phyloP scores from a whole-genome alignment of 2,113 vertebrate genomes.

The Sprattus sprattus region DNA sequence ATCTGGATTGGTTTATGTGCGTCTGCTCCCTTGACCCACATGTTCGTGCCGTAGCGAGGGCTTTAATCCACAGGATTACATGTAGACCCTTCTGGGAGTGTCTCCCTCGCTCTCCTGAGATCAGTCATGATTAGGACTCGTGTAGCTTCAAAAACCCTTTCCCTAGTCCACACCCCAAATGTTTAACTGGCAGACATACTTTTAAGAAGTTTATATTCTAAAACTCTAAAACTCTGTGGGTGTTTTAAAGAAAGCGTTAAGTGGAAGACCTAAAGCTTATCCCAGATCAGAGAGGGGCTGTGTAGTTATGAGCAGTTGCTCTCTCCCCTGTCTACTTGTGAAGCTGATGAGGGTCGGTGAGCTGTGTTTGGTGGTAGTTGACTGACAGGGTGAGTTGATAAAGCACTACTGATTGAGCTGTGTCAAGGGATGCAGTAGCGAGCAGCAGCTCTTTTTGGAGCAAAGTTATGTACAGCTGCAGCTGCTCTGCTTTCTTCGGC shows the following conservation, averaged over 20 bases:
- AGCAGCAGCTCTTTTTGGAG: background rate
- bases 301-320: background rate
- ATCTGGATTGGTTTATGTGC: conserved; percentile 9
- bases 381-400: background rate
- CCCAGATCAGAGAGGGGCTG: background rate
- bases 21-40: background rate
- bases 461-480: background rate
- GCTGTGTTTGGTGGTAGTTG: background rate
- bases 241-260: background rate
- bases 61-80: conserved; percentile 1
- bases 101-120: background rate
- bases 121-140: background rate
- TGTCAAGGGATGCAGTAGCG: background rate
- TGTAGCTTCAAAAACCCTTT: background rate
- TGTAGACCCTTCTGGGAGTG: background rate
- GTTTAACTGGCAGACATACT: background rate
- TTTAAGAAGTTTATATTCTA: background rate
- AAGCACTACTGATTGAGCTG: background rate
- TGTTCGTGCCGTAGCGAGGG: background rate
- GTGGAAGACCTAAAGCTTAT: background rate
- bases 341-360: background rate
- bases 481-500: background rate
- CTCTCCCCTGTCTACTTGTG: background rate
- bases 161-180: background rate
- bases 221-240: background rate